Percentiles rank a stretch among this genome's conserved stretches.
These are phyloP conservation scores for Carabus problematicus DNA, from an alignment of 2,888 invertebrate genomes.

Conservation along the genomic window DNA sequence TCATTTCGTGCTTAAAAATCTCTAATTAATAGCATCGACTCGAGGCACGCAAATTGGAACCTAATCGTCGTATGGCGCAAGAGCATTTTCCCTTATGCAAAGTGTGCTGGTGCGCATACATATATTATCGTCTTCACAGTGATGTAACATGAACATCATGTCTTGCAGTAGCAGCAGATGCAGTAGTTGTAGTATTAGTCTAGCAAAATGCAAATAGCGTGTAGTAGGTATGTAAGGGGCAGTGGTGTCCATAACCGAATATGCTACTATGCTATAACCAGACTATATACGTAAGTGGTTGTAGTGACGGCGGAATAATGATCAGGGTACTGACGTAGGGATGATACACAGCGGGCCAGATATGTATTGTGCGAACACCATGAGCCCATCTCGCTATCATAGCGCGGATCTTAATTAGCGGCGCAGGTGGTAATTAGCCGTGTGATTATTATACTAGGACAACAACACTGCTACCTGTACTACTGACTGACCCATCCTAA, in stretches of 20 bases:
- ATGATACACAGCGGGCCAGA: conserved; percentile 3
- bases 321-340: too few relatives aligned
- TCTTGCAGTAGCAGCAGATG: too few relatives aligned
- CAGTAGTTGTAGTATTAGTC: background rate
- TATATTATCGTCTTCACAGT: background rate
- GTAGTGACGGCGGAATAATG: too few relatives aligned
- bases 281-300: too few relatives aligned
- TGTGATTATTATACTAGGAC: background rate
- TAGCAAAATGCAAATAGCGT: background rate
- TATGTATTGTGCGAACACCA: conserved; percentile 7
- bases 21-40: conserved; percentile 47
- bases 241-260: too few relatives aligned
- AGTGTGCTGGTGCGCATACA: background rate
- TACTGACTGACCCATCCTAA: conserved; percentile 10
- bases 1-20: conserved; percentile 59
- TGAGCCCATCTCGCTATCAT: conserved; percentile 11
- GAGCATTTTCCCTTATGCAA: background rate
- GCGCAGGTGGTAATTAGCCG: conserved; percentile 34
- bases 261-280: too few relatives aligned
- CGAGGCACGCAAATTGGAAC: background rate
- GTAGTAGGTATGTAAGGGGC: background rate
- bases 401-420: conserved; percentile 29
- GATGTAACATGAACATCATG: too few relatives aligned
- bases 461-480: background rate
- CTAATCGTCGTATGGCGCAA: background rate